Percentiles rank a stretch among this genome's conserved stretches.
Evolutionary conservation across 2,797 vertebrate genomes (phyloP).

Genomic region (Gallinago solitaria): DNA sequence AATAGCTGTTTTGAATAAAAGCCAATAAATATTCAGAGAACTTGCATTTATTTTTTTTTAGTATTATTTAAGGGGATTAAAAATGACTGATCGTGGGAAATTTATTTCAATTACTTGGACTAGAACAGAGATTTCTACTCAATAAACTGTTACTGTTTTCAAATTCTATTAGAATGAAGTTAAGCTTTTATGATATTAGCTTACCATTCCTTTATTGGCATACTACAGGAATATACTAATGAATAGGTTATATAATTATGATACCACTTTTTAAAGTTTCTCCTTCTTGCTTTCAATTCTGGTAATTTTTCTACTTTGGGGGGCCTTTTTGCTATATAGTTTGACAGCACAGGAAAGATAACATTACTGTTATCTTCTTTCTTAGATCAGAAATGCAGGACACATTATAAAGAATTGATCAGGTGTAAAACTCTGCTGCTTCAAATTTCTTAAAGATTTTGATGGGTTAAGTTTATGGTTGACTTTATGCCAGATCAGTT

Average conservation of each 20-base stretch:
- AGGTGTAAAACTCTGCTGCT: not conserved
- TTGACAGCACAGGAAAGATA: not conserved
- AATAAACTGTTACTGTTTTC: not conserved
- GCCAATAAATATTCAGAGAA: not conserved
- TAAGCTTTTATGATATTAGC: not conserved
- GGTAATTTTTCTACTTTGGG: not conserved
- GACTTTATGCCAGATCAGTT: not conserved
- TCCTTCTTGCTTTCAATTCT: not conserved
- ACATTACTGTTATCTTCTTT: not conserved
- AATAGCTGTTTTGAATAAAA: not conserved
- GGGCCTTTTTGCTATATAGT: not conserved
- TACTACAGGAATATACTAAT: not conserved
- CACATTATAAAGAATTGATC: not conserved
- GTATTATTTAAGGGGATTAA: not conserved
- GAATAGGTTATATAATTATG: not conserved
- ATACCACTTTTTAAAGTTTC: not conserved
- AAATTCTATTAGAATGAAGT: not conserved
- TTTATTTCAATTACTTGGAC: not conserved
- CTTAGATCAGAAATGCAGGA: not conserved
- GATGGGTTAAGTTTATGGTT: not conserved
- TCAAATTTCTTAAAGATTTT: not conserved
- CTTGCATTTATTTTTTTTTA: not conserved
- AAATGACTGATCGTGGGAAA: not conserved
- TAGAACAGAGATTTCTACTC: not conserved
- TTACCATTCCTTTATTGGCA: not conserved